These are phyloP conservation scores for Chouioia cunea DNA, from an alignment of 2,888 invertebrate species.

Conservation along the genomic window DNA sequence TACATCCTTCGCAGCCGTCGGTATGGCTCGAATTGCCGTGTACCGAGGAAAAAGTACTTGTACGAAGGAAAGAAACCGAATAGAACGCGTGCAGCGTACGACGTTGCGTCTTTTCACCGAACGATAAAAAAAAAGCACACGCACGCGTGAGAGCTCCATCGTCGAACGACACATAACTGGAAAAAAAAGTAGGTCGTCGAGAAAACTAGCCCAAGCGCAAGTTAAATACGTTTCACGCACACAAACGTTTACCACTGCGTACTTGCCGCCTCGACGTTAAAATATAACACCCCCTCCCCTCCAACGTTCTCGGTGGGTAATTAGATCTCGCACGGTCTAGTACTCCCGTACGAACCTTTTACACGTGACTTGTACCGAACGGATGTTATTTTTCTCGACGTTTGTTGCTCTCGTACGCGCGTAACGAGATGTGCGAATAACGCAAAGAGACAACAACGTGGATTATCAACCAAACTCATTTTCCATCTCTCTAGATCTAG, in stretches of 20 bases:
- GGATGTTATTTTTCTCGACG: slow-evolving; percentile 8
- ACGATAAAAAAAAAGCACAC: background rate
- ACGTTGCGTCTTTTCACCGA: background rate
- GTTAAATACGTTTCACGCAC: too few relatives aligned
- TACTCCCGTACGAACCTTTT: slow-evolving; percentile 15
- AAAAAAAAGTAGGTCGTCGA: slow-evolving; percentile 54
- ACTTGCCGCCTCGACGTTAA: slow-evolving; percentile 22
- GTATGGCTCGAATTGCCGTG: too few relatives aligned
- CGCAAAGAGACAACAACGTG: too few relatives aligned
- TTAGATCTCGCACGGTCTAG: slow-evolving; percentile 48
- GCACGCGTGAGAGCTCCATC: background rate
- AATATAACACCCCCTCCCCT: slow-evolving; percentile 43
- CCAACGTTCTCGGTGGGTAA: too few relatives aligned
- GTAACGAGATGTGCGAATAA: background rate
- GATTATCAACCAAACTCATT: too few relatives aligned
- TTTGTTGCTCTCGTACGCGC: background rate
- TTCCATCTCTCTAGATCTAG: too few relatives aligned
- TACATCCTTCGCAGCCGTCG: too few relatives aligned
- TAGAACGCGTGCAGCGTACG: too few relatives aligned
- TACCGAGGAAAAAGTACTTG: too few relatives aligned
- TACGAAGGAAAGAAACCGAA: too few relatives aligned
- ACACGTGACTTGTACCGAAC: slow-evolving; percentile 7
- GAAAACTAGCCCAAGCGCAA: slow-evolving; percentile 46
- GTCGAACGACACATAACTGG: background rate
- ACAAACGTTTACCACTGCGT: too few relatives aligned